Percentiles rank a stretch among this genome's conserved stretches.
phyloP scores from a whole-genome alignment of 2,888 invertebrate species.

The Escarpia spicata region DNA sequence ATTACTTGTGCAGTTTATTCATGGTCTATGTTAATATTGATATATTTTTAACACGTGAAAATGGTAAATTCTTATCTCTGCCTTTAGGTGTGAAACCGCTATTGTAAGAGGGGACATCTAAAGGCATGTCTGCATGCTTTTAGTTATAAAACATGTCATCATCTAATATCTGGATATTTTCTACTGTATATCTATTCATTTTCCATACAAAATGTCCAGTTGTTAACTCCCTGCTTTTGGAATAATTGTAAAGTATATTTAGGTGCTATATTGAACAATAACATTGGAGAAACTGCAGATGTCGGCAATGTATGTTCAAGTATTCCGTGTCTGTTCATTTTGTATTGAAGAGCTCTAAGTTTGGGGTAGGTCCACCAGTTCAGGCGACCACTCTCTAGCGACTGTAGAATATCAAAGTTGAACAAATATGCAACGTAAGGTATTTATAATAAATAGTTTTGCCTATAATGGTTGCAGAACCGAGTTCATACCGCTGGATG shows the following conservation, averaged over 20 bases:
- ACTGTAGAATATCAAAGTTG: background rate
- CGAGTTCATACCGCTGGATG: background rate
- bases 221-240: conserved; percentile 1
- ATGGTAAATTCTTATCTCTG: background rate
- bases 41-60: background rate
- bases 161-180: background rate
- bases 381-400: background rate
- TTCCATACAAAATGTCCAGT: background rate
- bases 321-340: background rate
- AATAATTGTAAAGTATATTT: background rate
- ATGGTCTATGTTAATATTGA: background rate
- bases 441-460: background rate
- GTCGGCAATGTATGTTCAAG: background rate
- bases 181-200: background rate
- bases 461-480: background rate
- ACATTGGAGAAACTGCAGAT: background rate
- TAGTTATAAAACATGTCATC: background rate
- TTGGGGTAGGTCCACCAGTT: background rate
- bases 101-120: background rate
- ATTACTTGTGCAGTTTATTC: background rate
- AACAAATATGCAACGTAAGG: conserved; percentile 8
- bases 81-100: background rate
- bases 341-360: conserved; percentile 1
- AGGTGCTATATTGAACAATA: conserved; percentile 1
- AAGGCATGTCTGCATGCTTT: background rate